phyloP scores from a whole-genome alignment of 1,140 invertebrate species.

The Gonioctena quinquepunctata region DNA sequence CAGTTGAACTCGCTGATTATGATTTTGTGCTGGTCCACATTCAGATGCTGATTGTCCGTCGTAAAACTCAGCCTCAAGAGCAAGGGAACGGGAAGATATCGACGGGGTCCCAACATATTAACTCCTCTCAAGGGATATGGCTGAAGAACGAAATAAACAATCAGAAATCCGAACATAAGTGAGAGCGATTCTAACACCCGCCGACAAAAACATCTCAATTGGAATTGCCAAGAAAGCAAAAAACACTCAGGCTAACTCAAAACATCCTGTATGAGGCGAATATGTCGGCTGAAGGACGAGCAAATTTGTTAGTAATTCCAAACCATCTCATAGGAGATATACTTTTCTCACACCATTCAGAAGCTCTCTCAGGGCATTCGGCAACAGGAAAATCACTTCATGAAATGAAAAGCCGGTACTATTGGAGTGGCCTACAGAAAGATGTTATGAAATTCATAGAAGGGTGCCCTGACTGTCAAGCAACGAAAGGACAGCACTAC shows the following conservation, averaged over 20 bases:
- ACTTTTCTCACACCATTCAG: slow-evolving; percentile 16
- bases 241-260: slow-evolving; percentile 18
- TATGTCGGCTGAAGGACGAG: too few relatives aligned
- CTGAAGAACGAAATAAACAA: not conserved
- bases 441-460: slow-evolving; percentile 33
- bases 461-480: too few relatives aligned
- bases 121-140: not conserved
- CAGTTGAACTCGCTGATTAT: not conserved
- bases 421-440: slow-evolving; percentile 30
- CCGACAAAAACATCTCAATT: not conserved
- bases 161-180: not conserved
- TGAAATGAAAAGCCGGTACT: slow-evolving; percentile 33
- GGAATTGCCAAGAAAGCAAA: not conserved
- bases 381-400: slow-evolving; percentile 21
- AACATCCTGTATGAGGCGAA: slow-evolving; percentile 17
- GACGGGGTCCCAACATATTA: not conserved
- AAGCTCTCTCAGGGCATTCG: slow-evolving; percentile 24
- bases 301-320: slow-evolving; percentile 24
- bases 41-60: not conserved
- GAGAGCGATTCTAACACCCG: not conserved
- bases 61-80: not conserved
- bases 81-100: not conserved
- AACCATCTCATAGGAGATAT: slow-evolving; percentile 11
- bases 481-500: not conserved
- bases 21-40: not conserved